Percentiles rank a stretch among this genome's conserved stretches.
phyloP scores from a whole-genome alignment of 2,797 vertebrate species.

The Diceros bicornis region DNA sequence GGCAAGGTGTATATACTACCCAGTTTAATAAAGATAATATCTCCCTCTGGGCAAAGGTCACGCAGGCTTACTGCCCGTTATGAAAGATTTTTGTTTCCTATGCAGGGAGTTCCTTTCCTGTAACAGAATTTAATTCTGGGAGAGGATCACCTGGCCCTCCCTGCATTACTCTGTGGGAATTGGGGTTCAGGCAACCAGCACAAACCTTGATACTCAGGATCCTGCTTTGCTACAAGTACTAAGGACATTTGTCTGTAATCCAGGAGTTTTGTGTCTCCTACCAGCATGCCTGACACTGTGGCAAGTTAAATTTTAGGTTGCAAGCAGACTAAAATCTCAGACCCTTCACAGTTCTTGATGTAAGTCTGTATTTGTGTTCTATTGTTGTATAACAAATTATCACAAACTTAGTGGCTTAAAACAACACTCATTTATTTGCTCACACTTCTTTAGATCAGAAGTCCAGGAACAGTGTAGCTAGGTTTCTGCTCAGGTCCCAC shows the following conservation, averaged over 20 bases:
- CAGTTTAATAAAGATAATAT: slow-evolving; percentile 32
- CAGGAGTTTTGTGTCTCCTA: not conserved
- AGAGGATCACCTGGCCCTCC: not conserved
- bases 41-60: not conserved
- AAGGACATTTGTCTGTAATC: not conserved
- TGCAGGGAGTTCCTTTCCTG: not conserved
- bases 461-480: not conserved
- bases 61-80: not conserved
- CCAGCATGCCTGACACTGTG: not conserved
- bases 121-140: not conserved
- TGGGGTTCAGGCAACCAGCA: not conserved
- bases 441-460: not conserved
- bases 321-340: not conserved
- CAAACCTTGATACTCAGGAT: not conserved
- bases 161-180: not conserved
- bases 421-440: not conserved
- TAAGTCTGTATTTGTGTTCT: not conserved
- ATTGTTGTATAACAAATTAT: not conserved
- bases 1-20: not conserved
- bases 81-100: not conserved
- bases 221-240: not conserved
- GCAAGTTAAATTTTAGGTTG: not conserved
- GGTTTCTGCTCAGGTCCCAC: not conserved
- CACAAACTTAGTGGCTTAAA: not conserved
- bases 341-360: not conserved